phyloP scores from a whole-genome alignment of 1,140 invertebrate species.

The Contarinia nasturtii region DNA sequence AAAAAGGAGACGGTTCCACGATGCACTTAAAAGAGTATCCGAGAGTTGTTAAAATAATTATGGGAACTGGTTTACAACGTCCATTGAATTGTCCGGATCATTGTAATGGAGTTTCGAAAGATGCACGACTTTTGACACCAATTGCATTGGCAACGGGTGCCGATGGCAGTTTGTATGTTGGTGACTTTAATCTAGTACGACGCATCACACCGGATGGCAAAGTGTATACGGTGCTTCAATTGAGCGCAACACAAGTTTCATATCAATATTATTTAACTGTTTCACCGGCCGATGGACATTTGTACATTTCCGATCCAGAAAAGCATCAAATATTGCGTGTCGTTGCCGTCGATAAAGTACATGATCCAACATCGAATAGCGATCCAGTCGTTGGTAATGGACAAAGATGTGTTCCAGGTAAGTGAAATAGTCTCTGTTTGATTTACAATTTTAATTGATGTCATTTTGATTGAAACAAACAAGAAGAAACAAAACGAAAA shows the following conservation, averaged over 20 bases:
- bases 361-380: constrained; percentile 66
- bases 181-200: constrained; percentile 89
- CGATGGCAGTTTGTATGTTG: constrained; percentile 91
- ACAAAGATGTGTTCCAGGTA: constrained; percentile 77
- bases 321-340: constrained; percentile 69
- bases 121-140: constrained; percentile 73
- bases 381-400: constrained; percentile 87
- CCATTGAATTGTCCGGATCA: constrained; percentile 52
- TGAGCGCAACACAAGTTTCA: constrained; percentile 80
- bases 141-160: constrained; percentile 83
- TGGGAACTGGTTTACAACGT: constrained; percentile 83
- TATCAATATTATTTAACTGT: constrained; percentile 91
- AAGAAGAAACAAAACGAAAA: not conserved
- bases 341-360: constrained; percentile 50
- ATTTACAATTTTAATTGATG: constrained; percentile 23
- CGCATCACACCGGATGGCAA: constrained; percentile 79
- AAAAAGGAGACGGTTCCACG: constrained; percentile 87
- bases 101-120: constrained; percentile 72
- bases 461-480: not conserved
- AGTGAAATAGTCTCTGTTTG: constrained; percentile 40
- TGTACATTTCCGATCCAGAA: constrained; percentile 93
- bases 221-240: constrained; percentile 80
- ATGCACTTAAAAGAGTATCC: constrained; percentile 87
- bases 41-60: constrained; percentile 71
- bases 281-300: constrained; percentile 81